These are phyloP conservation scores for Rhogogaster chlorosoma DNA, from an alignment of 2,888 invertebrate genomes.

Conservation along the genomic window DNA sequence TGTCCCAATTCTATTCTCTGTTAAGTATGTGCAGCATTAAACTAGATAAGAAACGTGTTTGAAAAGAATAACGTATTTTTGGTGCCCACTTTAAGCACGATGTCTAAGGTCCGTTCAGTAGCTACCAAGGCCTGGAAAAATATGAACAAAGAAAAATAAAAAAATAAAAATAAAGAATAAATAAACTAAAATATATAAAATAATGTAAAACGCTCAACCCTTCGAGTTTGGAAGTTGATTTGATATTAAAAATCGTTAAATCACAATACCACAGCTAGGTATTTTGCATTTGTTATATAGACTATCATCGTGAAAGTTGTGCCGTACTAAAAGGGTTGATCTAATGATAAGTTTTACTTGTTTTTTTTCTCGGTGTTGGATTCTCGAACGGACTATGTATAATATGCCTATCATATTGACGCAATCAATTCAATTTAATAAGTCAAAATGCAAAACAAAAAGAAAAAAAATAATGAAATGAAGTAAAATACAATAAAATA, in stretches of 20 bases:
- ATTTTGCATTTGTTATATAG: conserved; percentile 55
- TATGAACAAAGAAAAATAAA: conserved; percentile 46
- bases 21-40: conserved; percentile 54
- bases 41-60: conserved; percentile 54
- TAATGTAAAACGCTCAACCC: conserved; percentile 11
- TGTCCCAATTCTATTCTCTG: conserved; percentile 58
- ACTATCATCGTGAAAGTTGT: conserved; percentile 48
- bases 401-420: conserved; percentile 42
- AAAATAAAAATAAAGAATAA: neutral
- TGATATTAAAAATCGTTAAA: conserved; percentile 20
- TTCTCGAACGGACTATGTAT: conserved; percentile 46
- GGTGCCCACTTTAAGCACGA: conserved; percentile 50
- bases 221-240: conserved; percentile 23
- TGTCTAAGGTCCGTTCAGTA: conserved; percentile 55
- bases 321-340: conserved; percentile 62
- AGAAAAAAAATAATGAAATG: too few species aligned
- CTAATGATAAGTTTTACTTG: conserved; percentile 37
- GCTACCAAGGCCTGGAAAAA: conserved; percentile 56
- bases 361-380: neutral
- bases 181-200: neutral
- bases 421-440: conserved; percentile 37
- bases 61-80: conserved; percentile 60
- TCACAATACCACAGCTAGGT: conserved; percentile 56
- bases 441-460: neutral
- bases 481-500: too few species aligned